Base-by-base conservation (phyloP, 2,888 invertebrate species). In the Noctua janthina region DNA sequence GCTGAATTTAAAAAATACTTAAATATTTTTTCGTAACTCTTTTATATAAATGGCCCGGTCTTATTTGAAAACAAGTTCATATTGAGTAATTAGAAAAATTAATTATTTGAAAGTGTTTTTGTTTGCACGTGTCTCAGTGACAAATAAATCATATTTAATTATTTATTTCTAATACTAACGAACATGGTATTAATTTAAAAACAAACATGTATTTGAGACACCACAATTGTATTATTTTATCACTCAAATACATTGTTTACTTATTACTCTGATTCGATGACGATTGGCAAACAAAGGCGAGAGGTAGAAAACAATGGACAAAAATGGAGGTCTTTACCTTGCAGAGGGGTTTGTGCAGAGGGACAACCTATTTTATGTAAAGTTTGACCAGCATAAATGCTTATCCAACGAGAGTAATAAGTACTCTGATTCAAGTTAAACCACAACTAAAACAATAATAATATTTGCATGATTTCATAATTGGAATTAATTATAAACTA, bases 391-490 rank as follows among this genome's bases (percentile, higher is more conserved):
- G 29, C 29, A 29, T 29, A 29, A 29, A 29, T 29, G 29, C 29
- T 29, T 29, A 29, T 29, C 29, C 29, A 29, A 29, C 29, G 29
- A 29, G 29, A 29, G 1, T n/a, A 29, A 46, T 76, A 8, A 2
- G 56, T 64, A 56, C 39, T 59, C 35, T 71, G 3, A 54, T 78
- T 46, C 51, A 70, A 56, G 43, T 67, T 23, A 71, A 43, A 2
- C 56, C 49, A 29, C 35, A 46, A 39, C 39, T 78, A 39, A 67
- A 39, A 15, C 29, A 51, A 71, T 84, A 46, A 77, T 84, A 59
- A 46, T 71, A 71, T 78, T 78, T 71, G 46, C 71, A 72, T 29
- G 29, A 72, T 62, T 79, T 62, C 29, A 67, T 71, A 54, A 62
- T 71, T 59, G 1, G 29, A 84, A 68, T 79, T 51, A 68, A 62